Evolutionary conservation across 2,797 vertebrate genomes (phyloP).

Genomic region (Spondyliosoma cantharus): DNA sequence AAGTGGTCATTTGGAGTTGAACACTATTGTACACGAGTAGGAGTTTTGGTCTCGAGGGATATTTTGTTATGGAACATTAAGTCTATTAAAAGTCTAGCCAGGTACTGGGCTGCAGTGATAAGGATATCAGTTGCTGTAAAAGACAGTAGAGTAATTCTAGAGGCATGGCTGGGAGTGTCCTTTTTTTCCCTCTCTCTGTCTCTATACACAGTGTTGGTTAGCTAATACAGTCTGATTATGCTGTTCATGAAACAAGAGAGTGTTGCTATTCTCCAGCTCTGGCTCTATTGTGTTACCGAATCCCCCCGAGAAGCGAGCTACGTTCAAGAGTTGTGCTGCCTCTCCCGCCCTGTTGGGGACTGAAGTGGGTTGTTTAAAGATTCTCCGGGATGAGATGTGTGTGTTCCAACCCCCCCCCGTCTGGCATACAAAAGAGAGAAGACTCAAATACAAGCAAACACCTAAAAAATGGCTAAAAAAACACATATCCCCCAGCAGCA

Average conservation of each 20-base stretch:
- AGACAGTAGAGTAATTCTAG: slow-evolving; percentile 66
- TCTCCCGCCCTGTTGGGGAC: slow-evolving; percentile 57
- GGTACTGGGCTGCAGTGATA: slow-evolving; percentile 50
- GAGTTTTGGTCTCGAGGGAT: slow-evolving; percentile 45
- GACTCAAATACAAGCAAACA: slow-evolving; percentile 44
- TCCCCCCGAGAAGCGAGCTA: slow-evolving; percentile 58
- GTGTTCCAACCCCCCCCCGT: slow-evolving; percentile 1
- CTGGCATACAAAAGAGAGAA: slow-evolving; percentile 29
- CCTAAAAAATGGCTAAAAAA: slow-evolving; percentile 23
- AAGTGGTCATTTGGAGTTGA: slow-evolving; percentile 47
- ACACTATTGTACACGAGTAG: slow-evolving; percentile 10
- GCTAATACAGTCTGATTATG: slow-evolving; percentile 62
- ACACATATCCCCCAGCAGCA: slow-evolving; percentile 26
- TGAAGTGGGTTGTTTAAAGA: slow-evolving; percentile 61
- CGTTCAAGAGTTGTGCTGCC: slow-evolving; percentile 58
- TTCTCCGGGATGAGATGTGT: slow-evolving; percentile 45
- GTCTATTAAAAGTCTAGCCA: slow-evolving; percentile 56
- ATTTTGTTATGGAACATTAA: slow-evolving; percentile 57
- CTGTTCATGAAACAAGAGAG: slow-evolving; percentile 68
- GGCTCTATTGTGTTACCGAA: slow-evolving; percentile 61
- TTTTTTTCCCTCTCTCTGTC: slow-evolving; percentile 9
- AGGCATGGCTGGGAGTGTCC: slow-evolving; percentile 43
- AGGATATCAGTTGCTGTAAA: slow-evolving; percentile 57
- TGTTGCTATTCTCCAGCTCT: slow-evolving; percentile 58
- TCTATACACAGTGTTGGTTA: slow-evolving; percentile 25